phyloP scores from a whole-genome alignment of 2,113 vertebrate genomes.

The Anas platyrhynchos region DNA sequence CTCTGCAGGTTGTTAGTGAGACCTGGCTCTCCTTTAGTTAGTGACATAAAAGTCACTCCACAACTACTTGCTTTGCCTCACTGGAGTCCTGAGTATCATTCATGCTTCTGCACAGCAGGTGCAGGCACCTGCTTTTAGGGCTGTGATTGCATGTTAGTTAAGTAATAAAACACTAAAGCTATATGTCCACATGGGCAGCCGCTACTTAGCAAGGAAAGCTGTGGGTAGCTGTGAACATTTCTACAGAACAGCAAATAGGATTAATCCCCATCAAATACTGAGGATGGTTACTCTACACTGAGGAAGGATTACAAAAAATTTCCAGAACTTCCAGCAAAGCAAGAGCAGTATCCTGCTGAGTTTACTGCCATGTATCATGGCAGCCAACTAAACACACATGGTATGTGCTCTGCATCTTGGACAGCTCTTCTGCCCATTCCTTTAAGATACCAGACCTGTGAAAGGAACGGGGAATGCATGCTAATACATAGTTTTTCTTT shows the following conservation, averaged over 20 bases:
- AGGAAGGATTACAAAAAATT: neutral
- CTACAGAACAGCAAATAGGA: neutral
- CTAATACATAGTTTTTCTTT: neutral
- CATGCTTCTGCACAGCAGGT: fast-evolving
- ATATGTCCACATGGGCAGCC: neutral
- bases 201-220: neutral
- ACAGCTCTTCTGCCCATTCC: neutral
- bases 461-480: neutral
- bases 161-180: neutral
- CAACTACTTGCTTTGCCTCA: neutral
- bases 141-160: neutral
- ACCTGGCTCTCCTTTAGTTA: neutral
- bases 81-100: neutral
- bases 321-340: neutral
- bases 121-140: fast-evolving
- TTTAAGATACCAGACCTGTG: neutral
- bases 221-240: neutral
- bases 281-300: neutral
- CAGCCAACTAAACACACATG: neutral
- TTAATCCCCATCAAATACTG: fast-evolving
- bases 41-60: neutral
- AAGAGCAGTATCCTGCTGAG: neutral
- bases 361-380: neutral
- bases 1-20: neutral
- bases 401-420: neutral